Base-by-base conservation (phyloP, 2,888 invertebrate species). In the Melikaiella ostensackeni region DNA sequence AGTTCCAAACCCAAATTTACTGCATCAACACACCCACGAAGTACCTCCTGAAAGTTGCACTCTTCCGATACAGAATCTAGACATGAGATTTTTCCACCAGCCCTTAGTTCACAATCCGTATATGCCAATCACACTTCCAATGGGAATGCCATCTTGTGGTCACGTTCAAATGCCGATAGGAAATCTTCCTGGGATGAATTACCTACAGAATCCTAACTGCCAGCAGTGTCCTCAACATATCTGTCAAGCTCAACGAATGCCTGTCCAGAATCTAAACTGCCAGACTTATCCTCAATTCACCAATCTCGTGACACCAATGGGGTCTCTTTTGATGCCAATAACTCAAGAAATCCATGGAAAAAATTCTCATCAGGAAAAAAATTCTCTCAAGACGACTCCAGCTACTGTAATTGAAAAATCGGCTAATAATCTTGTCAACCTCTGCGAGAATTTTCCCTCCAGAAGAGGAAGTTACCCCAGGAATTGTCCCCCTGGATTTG, bases 401-500 rank as follows among this genome's bases (percentile, higher is more conserved):
- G 33, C 11, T 21, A n/a, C 50, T 5, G 70, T n/a, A 7, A 70
- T 55, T 13, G 70, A 46, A 3, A 50, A 50, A 21, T 33, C 50
- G 5, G 50, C 27, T 2, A 70, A 11, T 7, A 70, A 70, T 70
- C 70, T 70, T 21, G 70, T 50, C 11, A 70, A 11, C 11, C 70
- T 70, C 5, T 70, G 70, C 2, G 70, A 70, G 27, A 70, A n/a
- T 50, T 5, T 70, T 16, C 70, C 70, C 1, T n/a, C 70, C 2
- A 11, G 70, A 13, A 13, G 50, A 7, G 50, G 19, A 4, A 46
- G 50, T 13, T 46, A 50, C 5, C n/a, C 70, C 11, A 27, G 11
- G 9, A 50, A 70, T 70, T 70, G 70, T 21, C 70, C 70, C 0
- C 70, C 70, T 13, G 70, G 70, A n/a, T 70, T 70, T 50, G 50